phyloP scores from a whole-genome alignment of 1,140 invertebrate species.

The Caerostris darwini region DNA sequence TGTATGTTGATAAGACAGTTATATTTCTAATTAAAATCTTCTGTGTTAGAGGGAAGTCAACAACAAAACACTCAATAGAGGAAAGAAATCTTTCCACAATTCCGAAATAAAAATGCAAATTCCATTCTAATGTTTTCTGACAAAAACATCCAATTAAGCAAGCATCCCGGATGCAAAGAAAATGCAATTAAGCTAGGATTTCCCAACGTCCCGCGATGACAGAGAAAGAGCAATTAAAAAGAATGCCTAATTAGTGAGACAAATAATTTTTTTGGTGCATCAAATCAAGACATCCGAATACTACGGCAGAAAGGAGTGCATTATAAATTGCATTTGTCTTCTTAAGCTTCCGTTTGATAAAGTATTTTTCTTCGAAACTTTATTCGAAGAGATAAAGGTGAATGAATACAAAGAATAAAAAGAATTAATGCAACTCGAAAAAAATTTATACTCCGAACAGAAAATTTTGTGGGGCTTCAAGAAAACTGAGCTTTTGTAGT shows the following conservation, averaged over 20 bases:
- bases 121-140: constrained; percentile 69
- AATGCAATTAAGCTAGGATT: constrained; percentile 74
- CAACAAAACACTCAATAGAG: background rate
- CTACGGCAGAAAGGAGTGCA: background rate
- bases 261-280: constrained; percentile 46
- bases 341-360: constrained; percentile 41
- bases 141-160: constrained; percentile 76
- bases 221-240: constrained; percentile 74
- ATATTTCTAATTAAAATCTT: constrained; percentile 20
- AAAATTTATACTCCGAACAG: background rate
- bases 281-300: constrained; percentile 56
- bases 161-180: constrained; percentile 43
- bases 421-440: background rate
- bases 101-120: constrained; percentile 29
- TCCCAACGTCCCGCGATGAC: constrained; percentile 35
- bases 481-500: background rate
- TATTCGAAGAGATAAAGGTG: constrained; percentile 54
- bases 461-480: background rate
- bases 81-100: constrained; percentile 6
- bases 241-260: constrained; percentile 70
- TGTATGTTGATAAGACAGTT: too few species aligned
- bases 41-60: background rate
- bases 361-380: constrained; percentile 44
- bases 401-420: background rate
- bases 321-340: constrained; percentile 66